These are phyloP conservation scores for Xanthia togata DNA, from an alignment of 2,888 invertebrate genomes.

Conservation along the genomic window DNA sequence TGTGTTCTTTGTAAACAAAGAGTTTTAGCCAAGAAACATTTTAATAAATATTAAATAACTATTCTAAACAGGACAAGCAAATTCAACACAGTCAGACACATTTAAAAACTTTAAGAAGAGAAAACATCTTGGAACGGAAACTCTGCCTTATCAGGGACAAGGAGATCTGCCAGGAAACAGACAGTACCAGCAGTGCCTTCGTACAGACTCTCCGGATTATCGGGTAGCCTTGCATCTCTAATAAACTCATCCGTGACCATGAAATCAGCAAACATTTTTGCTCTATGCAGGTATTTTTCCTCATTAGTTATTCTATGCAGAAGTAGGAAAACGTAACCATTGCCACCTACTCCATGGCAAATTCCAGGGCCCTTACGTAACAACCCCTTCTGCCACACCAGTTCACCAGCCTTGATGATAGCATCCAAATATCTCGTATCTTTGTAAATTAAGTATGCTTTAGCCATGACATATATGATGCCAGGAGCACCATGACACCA, in stretches of 20 bases:
- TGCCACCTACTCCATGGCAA: conserved; percentile 96
- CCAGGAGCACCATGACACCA: conserved; percentile 98
- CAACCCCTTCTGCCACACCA: conserved; percentile 96
- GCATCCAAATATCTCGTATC: conserved; percentile 93
- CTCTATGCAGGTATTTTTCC: conserved; percentile 93
- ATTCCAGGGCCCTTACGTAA: conserved; percentile 96
- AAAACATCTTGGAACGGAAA: conserved; percentile 96
- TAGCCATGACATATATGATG: conserved; percentile 94
- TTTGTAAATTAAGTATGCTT: conserved; percentile 94
- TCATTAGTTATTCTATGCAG: conserved; percentile 94
- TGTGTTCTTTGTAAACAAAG: conserved; percentile 19
- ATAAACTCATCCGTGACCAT: conserved; percentile 92
- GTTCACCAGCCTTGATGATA: conserved; percentile 92
- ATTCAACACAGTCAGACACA: conserved; percentile 47
- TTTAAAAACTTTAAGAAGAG: conserved; percentile 69
- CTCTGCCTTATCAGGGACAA: conserved; percentile 93
- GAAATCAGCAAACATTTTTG: conserved; percentile 94
- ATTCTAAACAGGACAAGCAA: conserved; percentile 40
- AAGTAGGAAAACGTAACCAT: conserved; percentile 94
- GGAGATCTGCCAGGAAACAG: conserved; percentile 94
- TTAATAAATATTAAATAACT: conserved; percentile 66
- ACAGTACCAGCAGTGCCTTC: conserved; percentile 97
- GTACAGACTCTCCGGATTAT: conserved; percentile 95
- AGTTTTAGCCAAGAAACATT: conserved; percentile 29
- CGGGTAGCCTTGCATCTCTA: conserved; percentile 93